Evolutionary conservation across 2,113 vertebrate species (phyloP).

Genomic region (Austrofundulus limnaeus): DNA sequence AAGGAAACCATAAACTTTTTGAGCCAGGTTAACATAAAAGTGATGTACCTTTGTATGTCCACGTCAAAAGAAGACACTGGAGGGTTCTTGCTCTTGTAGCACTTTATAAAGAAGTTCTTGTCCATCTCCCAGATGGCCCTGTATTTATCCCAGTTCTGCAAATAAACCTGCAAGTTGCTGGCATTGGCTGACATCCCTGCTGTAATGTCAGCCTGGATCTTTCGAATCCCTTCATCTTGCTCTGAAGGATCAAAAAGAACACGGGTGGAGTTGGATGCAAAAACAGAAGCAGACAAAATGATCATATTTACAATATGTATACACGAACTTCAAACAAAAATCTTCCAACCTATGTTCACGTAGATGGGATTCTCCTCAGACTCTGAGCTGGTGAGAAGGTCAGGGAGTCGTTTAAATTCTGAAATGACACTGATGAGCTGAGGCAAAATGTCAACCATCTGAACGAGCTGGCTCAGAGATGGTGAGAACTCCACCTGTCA

Average conservation of each 20-base stretch:
- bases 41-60: slow-evolving; percentile 80
- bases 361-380: slow-evolving; percentile 75
- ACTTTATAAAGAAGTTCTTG: slow-evolving; percentile 85
- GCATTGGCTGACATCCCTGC: slow-evolving; percentile 80
- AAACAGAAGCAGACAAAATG: neutral
- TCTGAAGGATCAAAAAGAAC: slow-evolving; percentile 64
- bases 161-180: slow-evolving; percentile 78
- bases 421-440: slow-evolving; percentile 82
- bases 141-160: slow-evolving; percentile 88
- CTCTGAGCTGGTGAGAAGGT: slow-evolving; percentile 69
- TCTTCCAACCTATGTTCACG: slow-evolving; percentile 74
- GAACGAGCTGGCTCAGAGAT: slow-evolving; percentile 75
- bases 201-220: slow-evolving; percentile 82
- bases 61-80: slow-evolving; percentile 86
- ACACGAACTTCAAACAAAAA: neutral
- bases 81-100: slow-evolving; percentile 83
- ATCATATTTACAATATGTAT: neutral
- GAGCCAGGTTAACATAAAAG: neutral
- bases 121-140: slow-evolving; percentile 88
- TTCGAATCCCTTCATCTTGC: slow-evolving; percentile 85
- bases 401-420: slow-evolving; percentile 82
- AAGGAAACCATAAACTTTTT: too few species aligned
- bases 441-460: slow-evolving; percentile 61
- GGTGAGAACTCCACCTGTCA: slow-evolving; percentile 86
- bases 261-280: neutral